Percentiles rank a stretch among this genome's conserved stretches.
Conservation (phyloP, 2,113 vertebrate genomes). For the Gopherus evgoodei region DNA sequence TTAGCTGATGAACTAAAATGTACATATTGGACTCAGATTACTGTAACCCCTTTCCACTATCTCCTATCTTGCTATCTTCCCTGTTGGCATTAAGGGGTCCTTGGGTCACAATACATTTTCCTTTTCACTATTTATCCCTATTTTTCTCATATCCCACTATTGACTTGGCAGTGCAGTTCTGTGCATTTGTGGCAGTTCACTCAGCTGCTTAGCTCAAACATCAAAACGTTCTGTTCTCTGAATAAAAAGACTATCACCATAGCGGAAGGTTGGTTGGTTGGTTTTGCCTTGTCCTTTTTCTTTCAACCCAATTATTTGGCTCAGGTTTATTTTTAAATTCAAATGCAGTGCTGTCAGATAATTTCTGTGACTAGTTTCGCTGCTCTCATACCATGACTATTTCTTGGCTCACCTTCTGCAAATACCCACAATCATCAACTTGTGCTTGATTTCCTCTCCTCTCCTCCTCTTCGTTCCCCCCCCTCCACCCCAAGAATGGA, state of each 20-base stretch:
- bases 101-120: too few relatives aligned
- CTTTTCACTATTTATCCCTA: neutral
- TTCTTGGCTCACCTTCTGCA: slow-evolving; percentile 51
- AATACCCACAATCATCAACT: slow-evolving; percentile 37
- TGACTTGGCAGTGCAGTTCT: neutral
- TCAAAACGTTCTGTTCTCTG: neutral
- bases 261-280: neutral
- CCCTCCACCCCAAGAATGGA: too few relatives aligned
- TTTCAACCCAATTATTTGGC: neutral
- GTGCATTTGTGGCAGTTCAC: slow-evolving; percentile 13
- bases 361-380: slow-evolving; percentile 24
- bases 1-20: too few relatives aligned
- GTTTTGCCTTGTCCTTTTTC: neutral
- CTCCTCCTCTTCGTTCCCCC: too few relatives aligned
- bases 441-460: too few relatives aligned
- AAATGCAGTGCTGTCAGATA: slow-evolving; percentile 2
- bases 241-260: neutral
- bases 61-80: too few relatives aligned
- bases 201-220: neutral
- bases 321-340: neutral
- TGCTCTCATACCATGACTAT: slow-evolving; percentile 17
- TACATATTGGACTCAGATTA: too few relatives aligned
- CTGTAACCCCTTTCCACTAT: too few relatives aligned
- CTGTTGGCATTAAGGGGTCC: too few relatives aligned
- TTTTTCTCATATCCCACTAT: slow-evolving; percentile 18